Percentiles rank a stretch among this genome's conserved stretches.
Evolutionary conservation across 1,140 invertebrate genomes (phyloP).

Genomic region (Anastatus disparis): DNA sequence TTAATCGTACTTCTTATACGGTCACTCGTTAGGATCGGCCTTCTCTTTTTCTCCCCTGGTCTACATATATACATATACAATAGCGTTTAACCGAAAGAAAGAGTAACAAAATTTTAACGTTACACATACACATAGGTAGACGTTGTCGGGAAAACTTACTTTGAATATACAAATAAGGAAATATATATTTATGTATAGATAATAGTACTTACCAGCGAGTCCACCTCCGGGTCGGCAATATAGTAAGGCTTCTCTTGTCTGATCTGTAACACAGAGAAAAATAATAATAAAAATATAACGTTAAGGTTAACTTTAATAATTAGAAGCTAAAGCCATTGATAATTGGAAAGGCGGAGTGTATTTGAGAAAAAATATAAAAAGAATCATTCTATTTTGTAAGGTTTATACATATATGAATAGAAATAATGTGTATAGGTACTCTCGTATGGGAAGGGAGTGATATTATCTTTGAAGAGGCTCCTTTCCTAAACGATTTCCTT

Average conservation of each 20-base stretch:
- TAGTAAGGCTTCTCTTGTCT: slow-evolving; percentile 98
- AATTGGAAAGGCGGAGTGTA: slow-evolving; percentile 56
- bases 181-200: too few species aligned
- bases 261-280: slow-evolving; percentile 90
- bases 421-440: neutral
- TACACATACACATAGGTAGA: neutral
- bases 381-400: too few species aligned
- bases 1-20: slow-evolving; percentile 12
- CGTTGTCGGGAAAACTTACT: neutral
- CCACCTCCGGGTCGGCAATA: slow-evolving; percentile 96
- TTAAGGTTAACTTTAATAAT: slow-evolving; percentile 63
- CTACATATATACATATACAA: too few species aligned
- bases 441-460: slow-evolving; percentile 41
- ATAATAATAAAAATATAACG: too few species aligned
- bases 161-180: slow-evolving; percentile 23
- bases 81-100: too few species aligned
- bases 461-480: slow-evolving; percentile 50
- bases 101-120: too few species aligned
- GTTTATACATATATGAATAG: too few species aligned
- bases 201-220: slow-evolving; percentile 98
- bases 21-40: slow-evolving; percentile 5
- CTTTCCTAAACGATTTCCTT: slow-evolving; percentile 61
- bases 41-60: neutral
- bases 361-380: too few species aligned
- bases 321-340: slow-evolving; percentile 52